Evolutionary conservation across 2,888 invertebrate species (phyloP), one percentile per base, ranked within the genome.

Genomic region (Exephanes ischioxanthus): DNA sequence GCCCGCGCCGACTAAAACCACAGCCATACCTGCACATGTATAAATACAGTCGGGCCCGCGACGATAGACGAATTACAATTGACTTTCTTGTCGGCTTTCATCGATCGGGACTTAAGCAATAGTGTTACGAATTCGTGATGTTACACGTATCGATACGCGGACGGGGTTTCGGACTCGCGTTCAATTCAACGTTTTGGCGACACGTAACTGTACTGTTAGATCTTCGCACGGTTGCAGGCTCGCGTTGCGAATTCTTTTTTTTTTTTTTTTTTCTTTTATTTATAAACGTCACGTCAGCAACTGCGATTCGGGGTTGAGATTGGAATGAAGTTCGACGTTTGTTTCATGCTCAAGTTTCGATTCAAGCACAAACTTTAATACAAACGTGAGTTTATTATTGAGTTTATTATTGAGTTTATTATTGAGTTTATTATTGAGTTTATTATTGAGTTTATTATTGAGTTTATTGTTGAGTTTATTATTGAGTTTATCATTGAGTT

Each of bases 11-110:
- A 94, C 94, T 94, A 94, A 93, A 89, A 87, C 90, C 89, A 90
- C 89, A 87, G 89, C 90, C 92, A 93, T 91, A 91, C 91, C 89
- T 88, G 92, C 93, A 92, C 94, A 93, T 93, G 90, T 94, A 94
- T 94, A 94, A 94, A 93, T 94, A 94, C 93, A 93, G 92, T 94
- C 90, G 91, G 83, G 90, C 90, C 14, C 91, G 91, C 93, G 94
- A 94, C 94, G 90, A 92, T 93, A 87, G 91, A 92, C 91, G 94
- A 94, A 94, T 94, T 93, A 94, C 91, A 94, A 94, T 94, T 92
- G 93, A 94, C 94, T 94, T 94, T 94, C 94, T 94, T 94, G 88
- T 89, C 90, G 89, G 92, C 93, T 94, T 94, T 93, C 93, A 92
- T 94, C 93, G 93, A 91, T 92, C 79, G 84, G 89, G 87, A 89